Percentiles rank a stretch among this genome's conserved stretches.
Conservation (phyloP, 2,888 invertebrate species). For the Hydraecia micacea region DNA sequence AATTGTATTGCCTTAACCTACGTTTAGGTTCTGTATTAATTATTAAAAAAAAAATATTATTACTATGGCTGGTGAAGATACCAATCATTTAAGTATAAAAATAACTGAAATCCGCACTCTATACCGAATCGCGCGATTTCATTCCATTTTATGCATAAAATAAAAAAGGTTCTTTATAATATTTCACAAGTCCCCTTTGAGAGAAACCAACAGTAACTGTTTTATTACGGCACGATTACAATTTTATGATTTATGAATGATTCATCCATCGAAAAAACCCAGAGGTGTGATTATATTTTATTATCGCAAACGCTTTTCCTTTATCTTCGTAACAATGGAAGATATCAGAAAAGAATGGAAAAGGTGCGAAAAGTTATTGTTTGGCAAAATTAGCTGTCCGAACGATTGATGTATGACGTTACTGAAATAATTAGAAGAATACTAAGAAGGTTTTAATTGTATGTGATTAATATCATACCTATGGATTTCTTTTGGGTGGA, state of each 20-base stretch:
- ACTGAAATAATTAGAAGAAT: slow-evolving; percentile 68
- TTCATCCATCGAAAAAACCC: slow-evolving; percentile 77
- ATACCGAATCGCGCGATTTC: not conserved
- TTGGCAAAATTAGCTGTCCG: slow-evolving; percentile 84
- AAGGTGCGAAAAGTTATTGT: slow-evolving; percentile 83
- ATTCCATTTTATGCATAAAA: slow-evolving; percentile 4
- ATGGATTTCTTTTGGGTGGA: not conserved
- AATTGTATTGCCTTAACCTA: too few relatives aligned
- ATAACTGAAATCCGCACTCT: not conserved
- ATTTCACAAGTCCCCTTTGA: slow-evolving; percentile 32
- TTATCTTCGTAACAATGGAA: slow-evolving; percentile 72
- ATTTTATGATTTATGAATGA: slow-evolving; percentile 82
- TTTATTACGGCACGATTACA: slow-evolving; percentile 81
- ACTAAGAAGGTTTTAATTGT: slow-evolving; percentile 51
- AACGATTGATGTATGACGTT: slow-evolving; percentile 81
- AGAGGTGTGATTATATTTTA: slow-evolving; percentile 66
- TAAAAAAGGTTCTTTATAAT: slow-evolving; percentile 13
- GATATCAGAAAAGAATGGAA: slow-evolving; percentile 67
- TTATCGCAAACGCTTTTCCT: slow-evolving; percentile 59
- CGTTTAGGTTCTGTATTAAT: too few relatives aligned
- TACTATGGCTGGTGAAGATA: not conserved
- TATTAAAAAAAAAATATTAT: too few relatives aligned
- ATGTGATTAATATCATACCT: slow-evolving; percentile 43
- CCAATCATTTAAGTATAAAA: not conserved
- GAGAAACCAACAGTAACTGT: slow-evolving; percentile 73